phyloP scores from a whole-genome alignment of 2,797 vertebrate genomes.

The Galaxias olidus region DNA sequence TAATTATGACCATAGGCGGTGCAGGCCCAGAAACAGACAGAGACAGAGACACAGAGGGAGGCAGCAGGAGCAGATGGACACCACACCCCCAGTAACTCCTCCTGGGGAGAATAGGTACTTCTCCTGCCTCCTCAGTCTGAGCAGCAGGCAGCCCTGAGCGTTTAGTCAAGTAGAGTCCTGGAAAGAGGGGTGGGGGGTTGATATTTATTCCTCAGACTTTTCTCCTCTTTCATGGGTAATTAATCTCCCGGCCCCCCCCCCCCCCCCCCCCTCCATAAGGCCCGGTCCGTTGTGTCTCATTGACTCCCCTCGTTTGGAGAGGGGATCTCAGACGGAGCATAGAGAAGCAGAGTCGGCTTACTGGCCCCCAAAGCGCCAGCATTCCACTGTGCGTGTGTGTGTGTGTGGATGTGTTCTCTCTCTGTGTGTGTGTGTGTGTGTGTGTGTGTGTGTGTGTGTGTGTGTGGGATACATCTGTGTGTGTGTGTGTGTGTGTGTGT shows the following conservation, averaged over 20 bases:
- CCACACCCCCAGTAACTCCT: no score
- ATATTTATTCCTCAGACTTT: slow-evolving; percentile 27
- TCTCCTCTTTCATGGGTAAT: slow-evolving; percentile 40
- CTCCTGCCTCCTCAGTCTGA: not conserved
- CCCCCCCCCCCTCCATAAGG: slow-evolving; percentile 11
- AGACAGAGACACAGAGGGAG: no score
- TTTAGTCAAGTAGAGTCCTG: slow-evolving; percentile 40
- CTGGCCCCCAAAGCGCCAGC: slow-evolving; percentile 20
- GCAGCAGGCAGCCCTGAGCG: no score
- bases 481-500: slow-evolving; percentile 11
- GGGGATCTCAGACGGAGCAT: not conserved
- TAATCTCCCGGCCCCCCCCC: slow-evolving; percentile 18
- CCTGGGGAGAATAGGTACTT: no score
- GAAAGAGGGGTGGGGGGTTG: slow-evolving; percentile 37
- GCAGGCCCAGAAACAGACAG: no score
- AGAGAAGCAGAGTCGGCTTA: slow-evolving; percentile 24
- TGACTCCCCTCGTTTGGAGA: slow-evolving; percentile 24
- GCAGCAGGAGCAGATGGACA: no score
- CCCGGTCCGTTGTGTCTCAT: slow-evolving; percentile 24
- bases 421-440: slow-evolving; percentile 10
- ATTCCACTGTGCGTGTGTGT: not conserved
- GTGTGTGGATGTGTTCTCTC: no score
- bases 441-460: slow-evolving; percentile 13
- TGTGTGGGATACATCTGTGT: no score
- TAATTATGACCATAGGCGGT: no score